phyloP scores from a whole-genome alignment of 2,113 vertebrate genomes.

The Phaetusa simplex region DNA sequence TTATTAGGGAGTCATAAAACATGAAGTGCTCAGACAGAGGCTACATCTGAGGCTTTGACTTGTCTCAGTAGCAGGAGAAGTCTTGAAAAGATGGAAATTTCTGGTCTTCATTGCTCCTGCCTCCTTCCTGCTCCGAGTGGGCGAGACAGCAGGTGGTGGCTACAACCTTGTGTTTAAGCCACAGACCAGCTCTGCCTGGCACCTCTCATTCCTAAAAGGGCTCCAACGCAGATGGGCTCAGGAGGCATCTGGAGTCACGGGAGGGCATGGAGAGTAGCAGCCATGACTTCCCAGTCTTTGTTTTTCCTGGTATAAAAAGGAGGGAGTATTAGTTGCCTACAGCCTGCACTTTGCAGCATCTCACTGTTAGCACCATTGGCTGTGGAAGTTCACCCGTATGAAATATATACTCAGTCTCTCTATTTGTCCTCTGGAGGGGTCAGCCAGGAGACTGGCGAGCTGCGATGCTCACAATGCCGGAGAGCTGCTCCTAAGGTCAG shows the following conservation, averaged over 20 bases:
- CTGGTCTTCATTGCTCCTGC: neutral
- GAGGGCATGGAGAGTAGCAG: neutral
- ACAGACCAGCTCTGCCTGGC: neutral
- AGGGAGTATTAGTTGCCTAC: neutral
- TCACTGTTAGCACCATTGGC: neutral
- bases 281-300: neutral
- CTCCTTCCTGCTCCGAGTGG: neutral
- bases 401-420: neutral
- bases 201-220: neutral
- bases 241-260: neutral
- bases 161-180: neutral
- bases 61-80: neutral
- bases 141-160: fast-evolving
- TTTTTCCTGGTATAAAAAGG: neutral
- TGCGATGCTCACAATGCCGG: fast-evolving
- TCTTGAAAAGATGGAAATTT: neutral
- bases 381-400: neutral
- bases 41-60: neutral
- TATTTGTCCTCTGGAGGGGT: neutral
- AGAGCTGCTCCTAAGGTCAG: neutral
- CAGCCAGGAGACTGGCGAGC: neutral
- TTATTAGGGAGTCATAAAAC: neutral
- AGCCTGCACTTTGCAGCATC: neutral
- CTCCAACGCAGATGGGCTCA: fast-evolving
- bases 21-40: neutral